Evolutionary conservation across 2,797 vertebrate genomes (phyloP), one percentile per base, ranked within the genome.

Genomic region (Scolopax bukidnonensis): DNA sequence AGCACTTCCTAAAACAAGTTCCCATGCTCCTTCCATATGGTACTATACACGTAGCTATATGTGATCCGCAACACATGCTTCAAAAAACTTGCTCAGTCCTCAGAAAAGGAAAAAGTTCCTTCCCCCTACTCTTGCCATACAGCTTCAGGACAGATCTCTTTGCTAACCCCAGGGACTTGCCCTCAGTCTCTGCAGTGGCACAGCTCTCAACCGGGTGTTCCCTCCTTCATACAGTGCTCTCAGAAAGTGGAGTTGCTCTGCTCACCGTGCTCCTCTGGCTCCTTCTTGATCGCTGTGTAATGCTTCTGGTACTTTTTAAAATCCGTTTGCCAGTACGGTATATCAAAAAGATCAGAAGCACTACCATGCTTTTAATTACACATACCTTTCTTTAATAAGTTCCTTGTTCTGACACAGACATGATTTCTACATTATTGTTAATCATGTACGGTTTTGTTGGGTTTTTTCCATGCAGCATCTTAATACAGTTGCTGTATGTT

Each of bases 61-160:
- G 12, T 21, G 21, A 61, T 32, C 40, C 9, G 10, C 33, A 40
- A 4, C 1, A 2, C 23, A 21, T 32, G 5, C 36, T 89, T 85
- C 32, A 69, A 47, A 63, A 63, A 47, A n/a, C 18, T 65, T 56
- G 10, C 25, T 74, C 16, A 23, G 60, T 45, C n/a, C 25, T 81
- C 43, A 75, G 41, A 24, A 84, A 61, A 81, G 13, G 13, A 59
- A 13, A 43, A 43, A 63, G 12, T 53, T 91, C 38, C 10, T 48
- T 7, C 20, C n/a, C 18, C 2, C 3, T 0, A 3, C 8, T 53
- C 43, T 83, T 4, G 0, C 16, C 3, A 0, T 19, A 70, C 33
- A 71, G 23, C 20, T 16, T 48, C 70, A 91, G n/a, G 33, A 69
- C 11, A 73, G 36, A 50, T 32, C n/a, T 68, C 19, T 79, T 47